Evolutionary conservation across 2,113 vertebrate genomes (phyloP), one percentile per base, ranked within the genome.

Genomic region (Stomatorhinus ivindoensis): DNA sequence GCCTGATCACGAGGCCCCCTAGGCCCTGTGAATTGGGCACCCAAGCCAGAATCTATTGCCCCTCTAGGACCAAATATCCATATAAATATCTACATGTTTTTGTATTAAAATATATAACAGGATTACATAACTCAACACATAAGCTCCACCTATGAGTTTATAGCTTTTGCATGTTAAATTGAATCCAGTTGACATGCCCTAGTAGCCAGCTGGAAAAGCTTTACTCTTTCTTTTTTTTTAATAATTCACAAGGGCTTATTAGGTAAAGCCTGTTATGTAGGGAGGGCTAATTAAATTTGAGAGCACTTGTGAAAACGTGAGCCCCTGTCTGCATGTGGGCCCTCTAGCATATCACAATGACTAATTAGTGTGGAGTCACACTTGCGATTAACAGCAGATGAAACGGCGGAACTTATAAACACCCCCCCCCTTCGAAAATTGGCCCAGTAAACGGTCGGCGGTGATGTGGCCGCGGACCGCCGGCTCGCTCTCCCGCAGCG

Each of bases 281-380:
- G 48, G 88, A 47, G 82, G 88, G 80, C 88, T 88, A 69, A 53
- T 88, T 88, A 88, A 88, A 88, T 88, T 80, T 88, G 88, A 88
- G 65, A 76, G 47, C 87, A 27, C 35, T 88, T 88, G 69, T 88
- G 69, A 82, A 53, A 88, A 88, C 48, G n/a, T 51, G 69, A 80
- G 88, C 88, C 82, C 61, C 39, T n/a, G 61, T 88, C 61, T 61
- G 53, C 31, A 48, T 15, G 4, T n/a, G 65, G 42, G n/a, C 58
- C 27, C 44, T 73, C 61, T 48, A 50, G 42, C 42, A 47, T 24
- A 73, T 73, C 44, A 48, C 11, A 13, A 31, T 31, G 19, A 58
- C n/a, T 88, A 88, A 88, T 88, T 42, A 58, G 87, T 11, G 87
- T 27, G n/a, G 58, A 65, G 61, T 76, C 61, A 73, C n/a, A 35